Evolutionary conservation across 1,140 invertebrate species (phyloP), one percentile per base, ranked within the genome.

Genomic region (Anastrepha ludens): DNA sequence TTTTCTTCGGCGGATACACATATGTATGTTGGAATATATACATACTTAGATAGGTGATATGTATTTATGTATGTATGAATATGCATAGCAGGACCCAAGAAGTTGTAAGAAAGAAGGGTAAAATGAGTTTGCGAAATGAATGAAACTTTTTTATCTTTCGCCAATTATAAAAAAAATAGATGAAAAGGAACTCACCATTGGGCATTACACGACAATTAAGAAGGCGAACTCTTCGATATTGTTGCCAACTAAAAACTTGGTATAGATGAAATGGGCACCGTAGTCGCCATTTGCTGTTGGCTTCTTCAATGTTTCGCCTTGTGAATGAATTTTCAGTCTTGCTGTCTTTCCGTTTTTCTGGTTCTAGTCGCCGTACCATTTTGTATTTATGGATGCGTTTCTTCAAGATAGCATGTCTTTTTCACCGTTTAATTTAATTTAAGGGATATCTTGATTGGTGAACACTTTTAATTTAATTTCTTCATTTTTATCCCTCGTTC

Each of bases 281-380:
- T n/a, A 81, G 74, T 29, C 74, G 74, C 74, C 74, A 81, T 81
- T 81, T 81, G 74, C 74, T 81, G 44, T 50, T 81, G 74, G 47
- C 44, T 44, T 78, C 74, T 55, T 20, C 15, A 20, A 50, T 29
- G 44, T 55, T 55, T 81, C 15, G 47, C 55, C 74, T 81, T 55
- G 74, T 81, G 74, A 81, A 81, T 81, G 74, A 81, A 81, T 81
- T 81, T 50, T 20, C 74, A 81, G 74, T 81, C 74, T 58, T 81
- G 47, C 47, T 81, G 41, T 81, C 74, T 55, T 55, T 41, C 17
- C 74, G 47, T 55, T 81, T 81, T 81, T 50, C 74, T 13, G 74
- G 50, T 81, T 55, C 47, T 58, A 81, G n/a, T 29, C 17, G 74
- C 15, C 13, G 47, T 81, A 81, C 50, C 74, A 81, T 81, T 81